Percentiles rank a stretch among this genome's conserved stretches.
Evolutionary conservation across 2,888 invertebrate species (phyloP).

Genomic region (Athrips mouffetella): DNA sequence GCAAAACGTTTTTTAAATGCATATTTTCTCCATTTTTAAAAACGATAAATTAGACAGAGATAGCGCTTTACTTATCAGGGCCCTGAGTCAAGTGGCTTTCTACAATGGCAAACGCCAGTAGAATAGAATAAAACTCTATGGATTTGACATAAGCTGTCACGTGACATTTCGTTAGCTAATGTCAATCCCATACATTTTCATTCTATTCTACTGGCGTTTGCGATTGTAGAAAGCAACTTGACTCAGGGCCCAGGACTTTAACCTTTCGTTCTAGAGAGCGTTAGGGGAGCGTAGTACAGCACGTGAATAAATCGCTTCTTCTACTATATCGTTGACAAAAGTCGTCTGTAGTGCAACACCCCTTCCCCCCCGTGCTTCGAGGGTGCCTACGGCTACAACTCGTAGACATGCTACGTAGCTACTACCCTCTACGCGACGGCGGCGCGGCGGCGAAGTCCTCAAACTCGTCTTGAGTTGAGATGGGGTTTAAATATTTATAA

Average conservation of each 20-base stretch:
- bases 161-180: too few relatives aligned
- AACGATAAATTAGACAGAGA: too few relatives aligned
- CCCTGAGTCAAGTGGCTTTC: too few relatives aligned
- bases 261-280: neutral
- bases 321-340: neutral
- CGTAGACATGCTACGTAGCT: slow-evolving; percentile 2
- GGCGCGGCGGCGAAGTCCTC: neutral
- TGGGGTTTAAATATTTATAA: slow-evolving; percentile 1
- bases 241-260: neutral
- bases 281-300: neutral
- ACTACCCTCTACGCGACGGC: slow-evolving; percentile 1
- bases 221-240: too few relatives aligned
- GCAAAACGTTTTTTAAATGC: too few relatives aligned
- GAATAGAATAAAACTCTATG: too few relatives aligned
- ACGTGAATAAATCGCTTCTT: neutral
- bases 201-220: too few relatives aligned
- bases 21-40: too few relatives aligned
- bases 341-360: slow-evolving; percentile 5
- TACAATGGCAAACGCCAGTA: too few relatives aligned
- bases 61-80: too few relatives aligned
- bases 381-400: neutral
- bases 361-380: neutral
- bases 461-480: neutral
- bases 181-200: too few relatives aligned
- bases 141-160: too few relatives aligned